Evolutionary conservation across 2,888 invertebrate species (phyloP).

Genomic region (Antheraea yamamai): DNA sequence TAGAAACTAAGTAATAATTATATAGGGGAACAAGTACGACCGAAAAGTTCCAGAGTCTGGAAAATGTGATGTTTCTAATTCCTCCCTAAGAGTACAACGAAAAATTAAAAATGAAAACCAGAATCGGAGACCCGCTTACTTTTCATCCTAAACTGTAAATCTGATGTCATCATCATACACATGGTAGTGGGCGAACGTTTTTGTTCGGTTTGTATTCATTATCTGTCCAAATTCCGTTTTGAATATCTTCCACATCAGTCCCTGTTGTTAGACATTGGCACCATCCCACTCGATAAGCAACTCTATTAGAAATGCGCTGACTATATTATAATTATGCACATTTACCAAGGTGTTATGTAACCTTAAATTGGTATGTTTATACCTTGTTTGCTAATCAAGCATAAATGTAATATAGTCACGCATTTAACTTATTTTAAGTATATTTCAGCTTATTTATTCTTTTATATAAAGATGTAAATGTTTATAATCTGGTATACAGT

Average conservation of each 20-base stretch:
- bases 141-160: conserved; percentile 14
- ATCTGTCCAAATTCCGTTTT: conserved; percentile 19
- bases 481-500: background rate
- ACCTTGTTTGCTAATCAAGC: background rate
- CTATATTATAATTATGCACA: background rate
- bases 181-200: conserved; percentile 19
- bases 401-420: background rate
- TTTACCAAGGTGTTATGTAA: conserved; percentile 1
- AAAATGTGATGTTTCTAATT: background rate
- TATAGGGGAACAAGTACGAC: background rate
- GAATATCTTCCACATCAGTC: conserved; percentile 12
- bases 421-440: no score
- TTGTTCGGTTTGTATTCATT: conserved; percentile 20
- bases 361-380: background rate
- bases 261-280: conserved; percentile 3
- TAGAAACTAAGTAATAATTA: background rate
- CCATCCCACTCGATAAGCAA: background rate
- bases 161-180: conserved; percentile 20
- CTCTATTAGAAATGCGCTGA: background rate
- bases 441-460: no score
- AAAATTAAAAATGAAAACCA: background rate
- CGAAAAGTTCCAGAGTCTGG: background rate
- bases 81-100: background rate
- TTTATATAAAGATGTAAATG: background rate
- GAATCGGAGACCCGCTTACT: background rate